A percentile compares a stretch with the other conserved stretches of the same genome.
phyloP scores from a whole-genome alignment of 2,797 vertebrate genomes.

The Eremophila alpestris region DNA sequence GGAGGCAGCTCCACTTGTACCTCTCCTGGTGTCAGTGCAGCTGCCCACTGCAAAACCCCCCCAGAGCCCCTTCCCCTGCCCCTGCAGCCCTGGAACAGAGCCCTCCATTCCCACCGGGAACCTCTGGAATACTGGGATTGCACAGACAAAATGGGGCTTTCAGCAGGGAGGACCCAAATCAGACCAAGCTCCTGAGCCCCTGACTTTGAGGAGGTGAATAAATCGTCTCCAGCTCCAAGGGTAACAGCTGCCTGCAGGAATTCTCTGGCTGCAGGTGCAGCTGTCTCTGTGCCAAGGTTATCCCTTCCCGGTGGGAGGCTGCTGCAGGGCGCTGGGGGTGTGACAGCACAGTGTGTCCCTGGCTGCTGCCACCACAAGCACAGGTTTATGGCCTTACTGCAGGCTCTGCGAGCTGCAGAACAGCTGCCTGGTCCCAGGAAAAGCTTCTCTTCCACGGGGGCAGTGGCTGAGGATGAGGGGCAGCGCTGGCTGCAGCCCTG shows the following conservation, averaged over 20 bases:
- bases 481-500: not conserved
- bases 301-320: not conserved
- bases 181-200: not conserved
- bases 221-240: not conserved
- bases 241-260: not conserved
- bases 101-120: not conserved
- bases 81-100: not conserved
- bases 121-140: not conserved
- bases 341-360: fast-evolving
- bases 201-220: not conserved
- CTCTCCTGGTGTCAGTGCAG: not conserved
- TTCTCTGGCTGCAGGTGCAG: not conserved
- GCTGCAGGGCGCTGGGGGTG: not conserved
- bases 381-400: not conserved
- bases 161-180: not conserved
- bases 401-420: not conserved
- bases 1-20: not conserved
- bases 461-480: not conserved
- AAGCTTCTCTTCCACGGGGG: not conserved
- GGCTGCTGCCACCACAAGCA: not conserved
- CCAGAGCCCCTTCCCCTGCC: not conserved
- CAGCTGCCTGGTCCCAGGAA: not conserved
- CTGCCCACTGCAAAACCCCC: not conserved
- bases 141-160: fast-evolving
- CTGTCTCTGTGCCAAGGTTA: not conserved